Conservation (phyloP, 2,888 invertebrate genomes). For the Drosophila atripex region DNA sequence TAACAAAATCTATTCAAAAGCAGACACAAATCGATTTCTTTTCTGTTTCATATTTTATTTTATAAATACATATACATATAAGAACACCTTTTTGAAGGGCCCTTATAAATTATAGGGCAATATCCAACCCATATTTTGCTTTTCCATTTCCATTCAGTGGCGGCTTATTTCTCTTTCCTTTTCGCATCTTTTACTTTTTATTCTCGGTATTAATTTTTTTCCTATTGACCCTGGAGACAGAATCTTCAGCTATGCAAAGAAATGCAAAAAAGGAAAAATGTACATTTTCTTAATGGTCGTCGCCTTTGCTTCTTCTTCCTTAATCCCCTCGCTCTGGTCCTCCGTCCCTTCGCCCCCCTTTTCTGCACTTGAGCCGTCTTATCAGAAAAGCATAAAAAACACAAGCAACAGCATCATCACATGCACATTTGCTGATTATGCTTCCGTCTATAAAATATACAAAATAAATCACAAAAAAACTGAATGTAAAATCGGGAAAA, state of each 20-base stretch:
- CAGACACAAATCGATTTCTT: too few relatives aligned
- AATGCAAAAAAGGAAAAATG: neutral
- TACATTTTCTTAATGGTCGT: neutral
- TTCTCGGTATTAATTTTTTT: neutral
- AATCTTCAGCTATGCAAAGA: neutral
- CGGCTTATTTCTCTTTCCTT: neutral
- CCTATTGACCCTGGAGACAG: neutral
- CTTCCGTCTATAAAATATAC: conserved; percentile 12
- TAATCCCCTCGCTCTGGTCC: neutral
- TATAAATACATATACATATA: too few relatives aligned
- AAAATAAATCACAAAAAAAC: conserved; percentile 12
- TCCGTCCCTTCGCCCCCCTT: neutral
- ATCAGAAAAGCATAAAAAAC: conserved; percentile 11
- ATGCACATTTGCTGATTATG: conserved; percentile 47
- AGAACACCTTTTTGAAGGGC: neutral
- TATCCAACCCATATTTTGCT: neutral
- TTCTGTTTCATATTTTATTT: too few relatives aligned
- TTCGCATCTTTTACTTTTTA: neutral
- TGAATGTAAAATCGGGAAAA: neutral
- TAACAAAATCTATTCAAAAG: too few relatives aligned
- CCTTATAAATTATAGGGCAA: neutral
- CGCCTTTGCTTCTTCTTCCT: neutral
- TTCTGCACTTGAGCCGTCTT: conserved; percentile 3
- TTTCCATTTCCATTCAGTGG: neutral
- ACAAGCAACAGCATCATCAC: conserved; percentile 17